Conservation (phyloP, 2,113 vertebrate species). For the Embiotoca jacksoni region DNA sequence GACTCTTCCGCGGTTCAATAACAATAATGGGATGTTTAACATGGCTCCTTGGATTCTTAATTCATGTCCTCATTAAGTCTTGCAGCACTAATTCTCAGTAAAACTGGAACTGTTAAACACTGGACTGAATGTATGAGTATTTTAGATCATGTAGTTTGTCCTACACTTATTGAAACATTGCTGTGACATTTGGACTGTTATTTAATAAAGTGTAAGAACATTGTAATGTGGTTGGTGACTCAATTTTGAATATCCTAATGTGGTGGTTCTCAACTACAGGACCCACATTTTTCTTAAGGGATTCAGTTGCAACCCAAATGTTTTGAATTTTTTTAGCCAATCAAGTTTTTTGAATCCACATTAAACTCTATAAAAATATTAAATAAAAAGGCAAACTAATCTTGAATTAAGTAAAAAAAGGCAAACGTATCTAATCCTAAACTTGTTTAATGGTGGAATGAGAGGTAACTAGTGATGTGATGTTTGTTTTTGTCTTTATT, state of each 20-base stretch:
- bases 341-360: too few relatives aligned
- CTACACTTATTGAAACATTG: neutral
- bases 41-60: constrained; percentile 42
- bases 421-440: too few relatives aligned
- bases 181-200: neutral
- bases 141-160: neutral
- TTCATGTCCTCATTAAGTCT: constrained; percentile 50
- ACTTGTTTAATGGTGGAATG: too few relatives aligned
- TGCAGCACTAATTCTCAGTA: constrained; percentile 37
- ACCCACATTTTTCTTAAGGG: too few relatives aligned
- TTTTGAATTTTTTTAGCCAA: too few relatives aligned
- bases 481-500: too few relatives aligned
- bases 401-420: too few relatives aligned
- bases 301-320: too few relatives aligned
- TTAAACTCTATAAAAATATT: too few relatives aligned
- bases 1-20: constrained; percentile 16
- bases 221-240: neutral
- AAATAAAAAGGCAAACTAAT: too few relatives aligned
- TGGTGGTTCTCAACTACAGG: too few relatives aligned
- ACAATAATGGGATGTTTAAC: constrained; percentile 46
- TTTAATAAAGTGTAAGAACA: neutral
- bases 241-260: neutral
- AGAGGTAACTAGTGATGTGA: too few relatives aligned
- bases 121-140: constrained; percentile 30
- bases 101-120: constrained; percentile 32